Percentiles rank a stretch among this genome's conserved stretches.
Conservation (phyloP, 2,113 vertebrate species). For the Triplophysa siluroides region DNA sequence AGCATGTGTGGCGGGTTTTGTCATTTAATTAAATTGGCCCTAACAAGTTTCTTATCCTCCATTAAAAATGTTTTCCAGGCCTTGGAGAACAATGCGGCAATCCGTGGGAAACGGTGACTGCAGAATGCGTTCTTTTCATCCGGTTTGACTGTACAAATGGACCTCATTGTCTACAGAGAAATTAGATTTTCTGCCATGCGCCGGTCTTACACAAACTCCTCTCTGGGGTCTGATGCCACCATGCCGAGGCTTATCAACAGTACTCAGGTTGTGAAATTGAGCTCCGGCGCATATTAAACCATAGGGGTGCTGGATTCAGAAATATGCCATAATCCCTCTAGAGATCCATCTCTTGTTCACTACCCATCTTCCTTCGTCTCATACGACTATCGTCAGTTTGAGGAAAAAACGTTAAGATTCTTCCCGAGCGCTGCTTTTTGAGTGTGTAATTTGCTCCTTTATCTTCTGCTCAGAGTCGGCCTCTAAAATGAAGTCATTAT, state of each 20-base stretch:
- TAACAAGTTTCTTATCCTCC: conserved; percentile 61
- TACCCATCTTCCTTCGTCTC: conserved; percentile 31
- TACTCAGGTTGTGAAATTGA: conserved; percentile 73
- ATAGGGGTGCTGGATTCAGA: conserved; percentile 51
- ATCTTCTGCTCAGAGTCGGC: conserved; percentile 14
- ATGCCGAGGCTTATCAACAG: conserved; percentile 71
- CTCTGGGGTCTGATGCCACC: conserved; percentile 66
- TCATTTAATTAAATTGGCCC: conserved; percentile 60
- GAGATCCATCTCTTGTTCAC: conserved; percentile 27
- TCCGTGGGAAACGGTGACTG: conserved; percentile 57
- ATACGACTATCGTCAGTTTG: conserved; percentile 1
- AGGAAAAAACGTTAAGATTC: conserved; percentile 9
- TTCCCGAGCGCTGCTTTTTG: not conserved
- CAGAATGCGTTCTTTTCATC: conserved; percentile 74
- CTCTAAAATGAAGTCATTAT: conserved; percentile 27
- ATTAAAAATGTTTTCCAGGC: conserved; percentile 65
- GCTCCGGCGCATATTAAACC: conserved; percentile 70
- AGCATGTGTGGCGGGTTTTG: conserved; percentile 34
- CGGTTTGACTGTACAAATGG: conserved; percentile 73
- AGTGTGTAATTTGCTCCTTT: conserved; percentile 31
- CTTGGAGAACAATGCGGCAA: conserved; percentile 58
- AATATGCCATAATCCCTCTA: conserved; percentile 54
- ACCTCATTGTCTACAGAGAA: conserved; percentile 76
- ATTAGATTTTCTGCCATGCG: conserved; percentile 75
- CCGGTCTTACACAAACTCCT: conserved; percentile 60